These are phyloP conservation scores for Lepidochitona cinerea DNA, from an alignment of 2,888 invertebrate species.

Conservation along the genomic window DNA sequence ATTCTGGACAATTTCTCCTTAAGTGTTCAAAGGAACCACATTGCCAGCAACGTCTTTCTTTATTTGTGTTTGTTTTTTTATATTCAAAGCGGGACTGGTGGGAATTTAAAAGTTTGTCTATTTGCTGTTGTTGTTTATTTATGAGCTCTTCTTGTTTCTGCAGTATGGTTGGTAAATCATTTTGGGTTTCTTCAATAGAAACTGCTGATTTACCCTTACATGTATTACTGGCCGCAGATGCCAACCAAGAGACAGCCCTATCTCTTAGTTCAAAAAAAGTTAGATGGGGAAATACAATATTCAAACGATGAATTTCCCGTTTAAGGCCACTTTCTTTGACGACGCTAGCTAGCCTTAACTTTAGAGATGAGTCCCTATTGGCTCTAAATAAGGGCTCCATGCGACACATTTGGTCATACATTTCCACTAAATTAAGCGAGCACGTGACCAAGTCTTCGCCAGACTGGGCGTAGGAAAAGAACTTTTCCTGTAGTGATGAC, in stretches of 20 bases:
- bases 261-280: constrained; percentile 13
- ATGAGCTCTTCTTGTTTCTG: neutral
- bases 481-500: constrained; percentile 8
- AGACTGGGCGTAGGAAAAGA: constrained; percentile 6
- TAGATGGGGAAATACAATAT: constrained; percentile 4
- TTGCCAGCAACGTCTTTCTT: too few relatives aligned
- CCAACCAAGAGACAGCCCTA: constrained; percentile 5
- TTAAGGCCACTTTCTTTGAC: constrained; percentile 6
- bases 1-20: too few relatives aligned
- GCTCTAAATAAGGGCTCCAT: constrained; percentile 5
- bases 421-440: constrained; percentile 12
- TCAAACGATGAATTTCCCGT: constrained; percentile 11
- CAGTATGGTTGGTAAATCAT: too few relatives aligned
- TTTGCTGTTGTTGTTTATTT: neutral
- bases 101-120: neutral
- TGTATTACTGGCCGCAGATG: too few relatives aligned
- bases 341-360: constrained; percentile 12
- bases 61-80: too few relatives aligned
- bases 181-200: constrained; percentile 3
- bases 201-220: too few relatives aligned
- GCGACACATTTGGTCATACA: constrained; percentile 13
- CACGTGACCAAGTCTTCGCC: constrained; percentile 12
- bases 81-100: too few relatives aligned
- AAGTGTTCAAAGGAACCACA: too few relatives aligned
- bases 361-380: constrained; percentile 3